phyloP scores from a whole-genome alignment of 92 coral and sea anemone genomes.

The Phenganax subtilis region DNA sequence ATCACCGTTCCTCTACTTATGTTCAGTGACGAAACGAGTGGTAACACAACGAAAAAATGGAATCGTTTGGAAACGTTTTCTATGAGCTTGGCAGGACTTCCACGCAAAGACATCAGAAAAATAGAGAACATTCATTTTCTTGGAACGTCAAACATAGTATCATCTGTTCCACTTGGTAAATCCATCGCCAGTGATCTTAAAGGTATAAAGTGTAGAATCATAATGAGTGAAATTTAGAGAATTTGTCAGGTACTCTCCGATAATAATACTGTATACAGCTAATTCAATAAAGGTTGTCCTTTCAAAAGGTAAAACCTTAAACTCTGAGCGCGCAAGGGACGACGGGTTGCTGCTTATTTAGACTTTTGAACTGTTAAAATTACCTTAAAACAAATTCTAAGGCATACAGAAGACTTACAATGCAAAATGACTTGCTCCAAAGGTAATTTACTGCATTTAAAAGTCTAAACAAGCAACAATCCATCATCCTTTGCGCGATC shows the following conservation, averaged over 20 bases:
- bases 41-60: constrained; percentile 29
- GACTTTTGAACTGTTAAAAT: no score
- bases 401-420: no score
- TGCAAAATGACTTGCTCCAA: no score
- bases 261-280: no score
- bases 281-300: no score
- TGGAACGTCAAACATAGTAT: constrained; percentile 15
- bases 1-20: constrained; percentile 7
- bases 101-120: not conserved
- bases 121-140: constrained; percentile 15
- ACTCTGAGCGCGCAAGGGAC: not conserved
- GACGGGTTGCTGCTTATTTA: not conserved
- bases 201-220: not conserved
- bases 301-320: not conserved
- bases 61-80: constrained; percentile 14
- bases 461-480: no score
- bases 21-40: constrained; percentile 21
- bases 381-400: no score
- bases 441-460: no score
- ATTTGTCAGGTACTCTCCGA: not conserved
- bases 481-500: no score
- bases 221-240: not conserved
- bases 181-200: constrained; percentile 22
- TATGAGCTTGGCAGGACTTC: constrained; percentile 20
- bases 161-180: constrained; percentile 18